phyloP scores from a whole-genome alignment of 2,113 vertebrate genomes.

The Panurus biarmicus region DNA sequence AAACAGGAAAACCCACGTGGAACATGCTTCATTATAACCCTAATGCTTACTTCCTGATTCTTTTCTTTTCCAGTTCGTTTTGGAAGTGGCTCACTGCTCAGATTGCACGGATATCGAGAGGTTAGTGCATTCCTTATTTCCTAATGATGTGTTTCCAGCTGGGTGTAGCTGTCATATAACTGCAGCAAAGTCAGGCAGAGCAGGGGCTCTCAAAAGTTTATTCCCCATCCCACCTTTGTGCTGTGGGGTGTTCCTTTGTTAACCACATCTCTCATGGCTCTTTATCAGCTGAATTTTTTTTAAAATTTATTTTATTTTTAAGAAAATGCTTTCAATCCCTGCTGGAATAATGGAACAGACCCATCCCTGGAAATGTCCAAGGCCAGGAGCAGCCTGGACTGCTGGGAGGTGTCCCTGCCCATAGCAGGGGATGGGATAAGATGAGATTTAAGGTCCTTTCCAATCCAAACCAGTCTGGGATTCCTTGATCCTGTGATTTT shows the following conservation, averaged over 20 bases:
- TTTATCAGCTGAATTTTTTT: not conserved
- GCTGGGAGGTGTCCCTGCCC: not conserved
- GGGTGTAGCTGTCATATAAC: rapidly evolving
- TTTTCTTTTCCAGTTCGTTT: conserved; percentile 65
- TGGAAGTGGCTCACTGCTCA: conserved; percentile 72
- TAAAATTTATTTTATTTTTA: not conserved
- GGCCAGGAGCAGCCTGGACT: not conserved
- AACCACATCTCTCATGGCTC: not conserved
- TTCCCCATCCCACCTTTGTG: not conserved
- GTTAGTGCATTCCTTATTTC: conserved; percentile 46
- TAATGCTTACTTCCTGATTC: not conserved
- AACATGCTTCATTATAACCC: not conserved
- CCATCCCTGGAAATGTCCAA: not conserved
- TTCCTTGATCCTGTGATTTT: not conserved
- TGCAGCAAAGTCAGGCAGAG: not conserved
- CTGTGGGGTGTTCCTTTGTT: not conserved
- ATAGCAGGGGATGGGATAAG: not conserved
- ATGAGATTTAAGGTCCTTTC: not conserved
- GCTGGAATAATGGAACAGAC: not conserved
- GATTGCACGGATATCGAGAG: conserved; percentile 67
- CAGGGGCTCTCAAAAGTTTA: rapidly evolving
- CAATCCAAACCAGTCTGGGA: not conserved
- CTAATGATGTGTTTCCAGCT: not conserved
- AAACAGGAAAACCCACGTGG: not conserved
- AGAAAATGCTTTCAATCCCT: not conserved